Evolutionary conservation across 2,113 vertebrate genomes (phyloP), one percentile per base, ranked within the genome.

Genomic region (Cochlearius cochlearius): DNA sequence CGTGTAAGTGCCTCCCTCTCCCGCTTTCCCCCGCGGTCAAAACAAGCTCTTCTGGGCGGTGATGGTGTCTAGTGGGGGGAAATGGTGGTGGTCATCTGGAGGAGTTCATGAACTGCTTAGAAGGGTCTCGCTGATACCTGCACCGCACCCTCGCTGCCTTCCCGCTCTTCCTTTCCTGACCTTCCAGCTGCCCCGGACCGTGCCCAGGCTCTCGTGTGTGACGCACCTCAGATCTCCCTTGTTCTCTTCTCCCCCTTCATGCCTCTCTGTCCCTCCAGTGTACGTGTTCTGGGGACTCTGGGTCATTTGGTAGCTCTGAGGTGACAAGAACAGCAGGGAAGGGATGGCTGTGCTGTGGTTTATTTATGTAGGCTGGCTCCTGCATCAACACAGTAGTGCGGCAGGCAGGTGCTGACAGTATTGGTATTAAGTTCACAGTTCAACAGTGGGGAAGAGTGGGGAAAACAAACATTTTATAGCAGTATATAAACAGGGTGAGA

Each of bases 1-100:
- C 3, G 93, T 98, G 99, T 99, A 98, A 99, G 99, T 98, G 96
- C 93, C 84, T 92, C 67, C 30, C 7, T 55, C 75, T 87, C 22
- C 49, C 8, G 10, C 21, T 53, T 62, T 68, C 11, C 66, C 52
- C 60, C 6, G 6, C 9, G 0, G 25, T 55, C 95, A 84, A 69
- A 94, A 59, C 47, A 85, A 64, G 21, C 20, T 68, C 41, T 85
- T 38, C 78, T 88, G 71, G 32, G 39, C 43, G 50, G 63, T 7
- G 9, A 47, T 73, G 58, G 68, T 59, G 38, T 43, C 60, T 90
- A 36, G 15, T 67, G 78, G 71, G 53, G n/a, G 81, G 72, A 59
- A 56, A 38, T 36, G 34, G 39, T 25, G 23, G 15, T 32, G 10
- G 22, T 43, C 49, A 20, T 3, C 60, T 66, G 32, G 34, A 74